Conservation (phyloP, 2,113 vertebrate genomes). For the Ifrita kowaldi region DNA sequence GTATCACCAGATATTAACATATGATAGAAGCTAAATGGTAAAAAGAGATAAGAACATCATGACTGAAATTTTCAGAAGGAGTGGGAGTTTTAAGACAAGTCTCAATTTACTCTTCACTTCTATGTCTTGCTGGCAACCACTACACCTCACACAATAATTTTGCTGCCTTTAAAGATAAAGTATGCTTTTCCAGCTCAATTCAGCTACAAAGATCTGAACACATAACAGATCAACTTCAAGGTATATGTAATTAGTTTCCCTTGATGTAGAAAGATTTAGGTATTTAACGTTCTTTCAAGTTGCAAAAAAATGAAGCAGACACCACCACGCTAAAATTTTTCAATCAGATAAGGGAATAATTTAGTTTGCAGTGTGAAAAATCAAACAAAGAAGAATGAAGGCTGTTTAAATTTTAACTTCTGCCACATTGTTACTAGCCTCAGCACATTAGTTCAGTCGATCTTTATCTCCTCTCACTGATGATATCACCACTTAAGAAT, state of each 20-base stretch:
- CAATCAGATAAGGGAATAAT: slow-evolving; percentile 29
- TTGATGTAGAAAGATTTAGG: slow-evolving; percentile 14
- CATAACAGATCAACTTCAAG: slow-evolving; percentile 12
- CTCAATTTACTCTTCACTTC: not conserved
- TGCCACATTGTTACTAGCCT: slow-evolving; percentile 35
- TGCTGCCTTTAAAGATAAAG: not conserved
- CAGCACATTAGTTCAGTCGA: slow-evolving; percentile 35
- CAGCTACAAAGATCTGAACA: not conserved
- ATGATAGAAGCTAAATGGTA: not conserved
- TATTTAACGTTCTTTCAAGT: not conserved
- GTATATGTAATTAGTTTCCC: not conserved
- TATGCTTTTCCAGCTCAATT: not conserved
- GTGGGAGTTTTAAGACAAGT: not conserved
- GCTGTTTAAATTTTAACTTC: slow-evolving; percentile 53
- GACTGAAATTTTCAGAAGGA: not conserved
- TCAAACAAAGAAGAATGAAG: slow-evolving; percentile 44
- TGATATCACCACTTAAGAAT: slow-evolving; percentile 57
- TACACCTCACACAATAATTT: not conserved
- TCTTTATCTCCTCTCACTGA: slow-evolving; percentile 49
- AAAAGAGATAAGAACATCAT: not conserved
- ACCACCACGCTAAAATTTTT: not conserved
- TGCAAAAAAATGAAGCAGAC: not conserved
- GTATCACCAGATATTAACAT: not conserved
- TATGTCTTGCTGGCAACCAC: not conserved
- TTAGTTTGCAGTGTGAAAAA: slow-evolving; percentile 44